phyloP scores from a whole-genome alignment of 1,140 invertebrate species.

The Drosophila nigrodunni region DNA sequence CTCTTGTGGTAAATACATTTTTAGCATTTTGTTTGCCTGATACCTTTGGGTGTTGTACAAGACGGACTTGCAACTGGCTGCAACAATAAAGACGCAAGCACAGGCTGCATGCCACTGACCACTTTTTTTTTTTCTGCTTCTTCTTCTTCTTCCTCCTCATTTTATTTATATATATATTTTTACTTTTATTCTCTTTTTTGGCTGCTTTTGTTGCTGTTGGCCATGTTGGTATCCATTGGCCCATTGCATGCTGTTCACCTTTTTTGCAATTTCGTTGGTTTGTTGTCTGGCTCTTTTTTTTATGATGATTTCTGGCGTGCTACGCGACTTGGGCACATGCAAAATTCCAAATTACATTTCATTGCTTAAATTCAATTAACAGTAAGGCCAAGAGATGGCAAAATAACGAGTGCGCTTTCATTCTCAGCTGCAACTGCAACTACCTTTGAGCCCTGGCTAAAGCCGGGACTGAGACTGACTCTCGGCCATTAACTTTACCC shows the following conservation, averaged over 20 bases:
- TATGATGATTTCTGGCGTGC: conserved; percentile 71
- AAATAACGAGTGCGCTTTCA: conserved; percentile 60
- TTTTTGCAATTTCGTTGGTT: conserved; percentile 60
- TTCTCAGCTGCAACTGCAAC: conserved; percentile 36
- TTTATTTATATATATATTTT: conserved; percentile 8
- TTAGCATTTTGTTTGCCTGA: conserved; percentile 83
- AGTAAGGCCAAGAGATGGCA: conserved; percentile 44
- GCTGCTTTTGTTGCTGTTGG: conserved; percentile 27
- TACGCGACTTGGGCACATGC: conserved; percentile 65
- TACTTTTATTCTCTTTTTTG: conserved; percentile 13
- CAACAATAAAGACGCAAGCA: conserved; percentile 77
- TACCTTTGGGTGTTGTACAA: conserved; percentile 83
- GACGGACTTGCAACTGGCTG: conserved; percentile 40
- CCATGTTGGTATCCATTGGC: conserved; percentile 37
- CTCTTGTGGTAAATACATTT: conserved; percentile 83
- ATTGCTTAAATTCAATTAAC: conserved; percentile 82
- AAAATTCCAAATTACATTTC: conserved; percentile 80
- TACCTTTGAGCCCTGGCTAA: conserved; percentile 13
- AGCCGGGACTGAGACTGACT: conserved; percentile 11
- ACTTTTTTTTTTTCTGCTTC: conserved; percentile 49
- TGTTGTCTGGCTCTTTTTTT: conserved; percentile 36
- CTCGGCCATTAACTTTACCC: conserved; percentile 40
- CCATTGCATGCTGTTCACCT: conserved; percentile 75
- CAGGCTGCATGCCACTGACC: conserved; percentile 67
- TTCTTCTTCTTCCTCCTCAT: not conserved